Evolutionary conservation across 2,888 invertebrate species (phyloP), one percentile per base, ranked within the genome.

Genomic region (Cetonia aurata): DNA sequence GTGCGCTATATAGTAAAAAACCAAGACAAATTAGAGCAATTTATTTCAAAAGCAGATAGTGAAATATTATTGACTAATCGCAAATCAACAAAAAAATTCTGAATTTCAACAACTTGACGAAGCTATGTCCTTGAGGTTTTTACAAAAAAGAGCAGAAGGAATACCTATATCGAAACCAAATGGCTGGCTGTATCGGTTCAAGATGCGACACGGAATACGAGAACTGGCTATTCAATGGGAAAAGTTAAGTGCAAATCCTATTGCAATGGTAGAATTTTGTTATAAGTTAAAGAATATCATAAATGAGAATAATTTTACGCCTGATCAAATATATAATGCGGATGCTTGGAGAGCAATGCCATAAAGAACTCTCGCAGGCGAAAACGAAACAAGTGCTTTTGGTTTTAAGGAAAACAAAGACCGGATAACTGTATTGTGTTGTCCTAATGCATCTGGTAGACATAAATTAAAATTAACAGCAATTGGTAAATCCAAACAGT

Each of bases 161-260:
- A 13, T 44, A 6, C 44, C 44, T 25, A n/a, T n/a, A n/a, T n/a
- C n/a, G n/a, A n/a, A n/a, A n/a, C n/a, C n/a, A n/a, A n/a, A n/a
- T n/a, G n/a, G n/a, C n/a, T 80, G 76, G 77, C 69, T 78, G 33
- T 72, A 74, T 56, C 69, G 74, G 46, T 78, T 76, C 48, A 77
- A 77, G 69, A 71, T 70, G 55, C 71, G 74, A 53, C 73, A 78
- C 71, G 74, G 75, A 50, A 75, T 77, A 69, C 66, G 74, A 59
- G 70, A 72, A 50, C 55, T 77, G 42, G 44, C 69, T 53, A 56
- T 77, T 50, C 67, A 71, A 19, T 74, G 74, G 10, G 74, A 76
- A 65, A 74, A 73, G 56, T 42, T 73, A 25, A 72, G 72, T 59
- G 67, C 65, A 8, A 69, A 76, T 60, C 62, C 65, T 48, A 67